Conservation (phyloP, 2,888 invertebrate genomes). For the Ectemnius continuus region DNA sequence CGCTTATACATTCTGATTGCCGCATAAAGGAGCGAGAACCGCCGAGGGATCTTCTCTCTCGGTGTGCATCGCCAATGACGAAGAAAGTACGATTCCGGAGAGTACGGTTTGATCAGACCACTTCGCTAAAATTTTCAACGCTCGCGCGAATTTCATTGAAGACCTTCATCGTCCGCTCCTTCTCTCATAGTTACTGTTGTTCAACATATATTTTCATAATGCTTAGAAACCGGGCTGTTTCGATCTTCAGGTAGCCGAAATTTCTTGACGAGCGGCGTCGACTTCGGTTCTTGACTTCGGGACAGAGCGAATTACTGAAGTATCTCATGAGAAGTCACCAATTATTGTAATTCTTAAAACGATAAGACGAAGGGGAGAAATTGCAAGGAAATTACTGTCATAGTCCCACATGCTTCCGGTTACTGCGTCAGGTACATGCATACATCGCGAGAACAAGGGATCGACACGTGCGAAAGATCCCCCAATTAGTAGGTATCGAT, state of each 20-base stretch:
- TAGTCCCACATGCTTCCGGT: slow-evolving; percentile 15
- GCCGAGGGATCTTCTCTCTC: background rate
- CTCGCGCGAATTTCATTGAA: slow-evolving; percentile 3
- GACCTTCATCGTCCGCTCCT: slow-evolving; percentile 4
- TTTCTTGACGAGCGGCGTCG: slow-evolving; percentile 33
- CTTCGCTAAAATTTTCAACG: background rate
- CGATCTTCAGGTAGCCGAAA: slow-evolving; percentile 6
- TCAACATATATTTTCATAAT: slow-evolving; percentile 9
- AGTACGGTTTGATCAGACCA: slow-evolving; percentile 8
- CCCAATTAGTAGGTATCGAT: background rate
- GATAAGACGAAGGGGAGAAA: slow-evolving; percentile 53
- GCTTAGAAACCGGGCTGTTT: slow-evolving; percentile 6
- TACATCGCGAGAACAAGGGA: slow-evolving; percentile 1
- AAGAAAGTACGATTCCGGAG: slow-evolving; percentile 8
- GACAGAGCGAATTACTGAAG: slow-evolving; percentile 67
- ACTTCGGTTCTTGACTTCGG: slow-evolving; percentile 58
- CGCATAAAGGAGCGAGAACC: background rate
- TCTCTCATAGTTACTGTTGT: slow-evolving; percentile 4
- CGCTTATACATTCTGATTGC: background rate
- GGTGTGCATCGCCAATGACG: background rate
- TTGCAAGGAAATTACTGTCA: slow-evolving; percentile 40
- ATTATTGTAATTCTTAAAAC: slow-evolving; percentile 68
- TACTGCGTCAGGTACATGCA: slow-evolving; percentile 21
- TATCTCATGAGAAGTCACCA: slow-evolving; percentile 73
- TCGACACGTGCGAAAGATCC: background rate